Base-by-base conservation (phyloP, 2,797 vertebrate genomes). In the Lacerta agilis region DNA sequence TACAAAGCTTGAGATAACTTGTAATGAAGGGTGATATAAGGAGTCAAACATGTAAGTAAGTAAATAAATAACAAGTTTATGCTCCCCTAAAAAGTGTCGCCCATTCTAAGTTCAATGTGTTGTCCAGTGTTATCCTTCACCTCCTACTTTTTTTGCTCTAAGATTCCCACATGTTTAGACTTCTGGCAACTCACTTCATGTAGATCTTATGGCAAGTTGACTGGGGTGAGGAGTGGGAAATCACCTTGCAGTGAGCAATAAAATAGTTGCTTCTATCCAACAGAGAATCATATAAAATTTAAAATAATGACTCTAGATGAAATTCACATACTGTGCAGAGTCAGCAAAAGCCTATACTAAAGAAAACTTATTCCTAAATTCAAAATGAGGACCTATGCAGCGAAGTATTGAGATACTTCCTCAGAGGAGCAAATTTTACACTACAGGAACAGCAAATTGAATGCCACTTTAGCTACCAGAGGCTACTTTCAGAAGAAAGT, bases 271-370 rank as follows among this genome's bases (percentile, higher is more conserved):
- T 55, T 20, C 61, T 17, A 71, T 78, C 64, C n/a, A 61, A 17
- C 36, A 86, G 85, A 43, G 43, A 55, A 79, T 71, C 67, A 79
- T 88, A 72, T 61, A 81, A 72, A 73, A 38, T 79, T 79, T 78
- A 72, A 69, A 86, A 79, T 58, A 43, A 80, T 80, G 6, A 43
- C 27, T 87, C 36, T 61, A 61, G 49, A 25, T 79, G 69, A 79
- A 79, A 72, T 72, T 77, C 29, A 41, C 67, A 84, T 38, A 61
- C 75, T 88, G 61, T 71, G 49, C 45, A 88, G 27, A 79, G 36
- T 79, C 75, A 79, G 82, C 75, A 84, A 71, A 88, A 83, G 23
- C 17, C 5, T 55, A 10, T 36, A 49, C 61, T 77, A 77, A 77
- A 66, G 75, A 66, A 43, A 77, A 77, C 41, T 18, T 45, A 72